Evolutionary conservation across 2,888 invertebrate genomes (phyloP).

Genomic region (Schizotus pectinicornis): DNA sequence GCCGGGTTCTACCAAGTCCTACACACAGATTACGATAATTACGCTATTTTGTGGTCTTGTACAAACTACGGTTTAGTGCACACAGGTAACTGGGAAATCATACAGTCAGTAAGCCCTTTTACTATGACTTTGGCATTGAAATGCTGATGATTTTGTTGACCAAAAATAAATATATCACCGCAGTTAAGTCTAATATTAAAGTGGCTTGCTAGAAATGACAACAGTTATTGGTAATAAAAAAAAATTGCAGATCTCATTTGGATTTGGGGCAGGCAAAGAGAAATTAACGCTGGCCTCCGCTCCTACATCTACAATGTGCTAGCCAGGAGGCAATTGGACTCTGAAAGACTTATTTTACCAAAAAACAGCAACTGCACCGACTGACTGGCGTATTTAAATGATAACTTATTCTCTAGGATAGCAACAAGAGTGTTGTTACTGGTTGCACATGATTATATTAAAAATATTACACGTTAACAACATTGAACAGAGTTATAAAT

Average conservation of each 20-base stretch:
- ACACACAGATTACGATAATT: constrained; percentile 74
- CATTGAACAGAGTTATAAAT: not conserved
- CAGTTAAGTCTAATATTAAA: too few species aligned
- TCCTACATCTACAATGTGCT: constrained; percentile 71
- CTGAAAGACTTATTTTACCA: constrained; percentile 73
- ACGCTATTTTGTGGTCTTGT: constrained; percentile 77
- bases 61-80: constrained; percentile 69
- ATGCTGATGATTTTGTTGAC: too few species aligned
- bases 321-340: constrained; percentile 66
- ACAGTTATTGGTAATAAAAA: not conserved
- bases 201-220: not conserved
- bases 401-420: not conserved
- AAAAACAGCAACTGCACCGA: constrained; percentile 69
- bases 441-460: not conserved
- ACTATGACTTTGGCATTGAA: too few species aligned
- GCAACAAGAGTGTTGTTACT: not conserved
- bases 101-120: too few species aligned
- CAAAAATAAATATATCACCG: too few species aligned
- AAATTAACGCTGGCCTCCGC: constrained; percentile 69
- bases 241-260: constrained; percentile 70
- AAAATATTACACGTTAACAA: constrained; percentile 14
- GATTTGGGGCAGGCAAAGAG: constrained; percentile 71
- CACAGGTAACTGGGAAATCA: constrained; percentile 66
- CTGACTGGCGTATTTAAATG: constrained; percentile 1
- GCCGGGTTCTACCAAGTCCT: constrained; percentile 75